A percentile compares a stretch with the other conserved stretches of the same genome.
Conservation (phyloP, 2,113 vertebrate genomes). For the Euleptes europaea region DNA sequence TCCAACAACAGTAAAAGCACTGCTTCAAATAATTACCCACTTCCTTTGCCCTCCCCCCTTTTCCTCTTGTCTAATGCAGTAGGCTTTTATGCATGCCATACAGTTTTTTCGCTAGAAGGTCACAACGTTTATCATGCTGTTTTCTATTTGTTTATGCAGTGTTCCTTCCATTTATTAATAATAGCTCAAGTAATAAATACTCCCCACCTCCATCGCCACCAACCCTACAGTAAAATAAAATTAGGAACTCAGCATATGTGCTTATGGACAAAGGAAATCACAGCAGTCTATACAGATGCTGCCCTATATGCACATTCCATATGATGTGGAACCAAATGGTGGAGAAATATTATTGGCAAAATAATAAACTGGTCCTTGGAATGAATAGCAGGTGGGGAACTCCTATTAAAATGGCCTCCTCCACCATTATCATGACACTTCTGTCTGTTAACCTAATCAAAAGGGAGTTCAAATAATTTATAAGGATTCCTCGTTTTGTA, state of each 20-base stretch:
- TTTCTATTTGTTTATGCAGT: slow-evolving; percentile 59
- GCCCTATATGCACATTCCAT: slow-evolving; percentile 11
- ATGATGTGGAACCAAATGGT: slow-evolving; percentile 3
- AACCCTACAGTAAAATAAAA: slow-evolving; percentile 52
- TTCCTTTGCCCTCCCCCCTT: slow-evolving; percentile 70
- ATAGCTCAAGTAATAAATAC: slow-evolving; percentile 55
- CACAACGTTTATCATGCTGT: slow-evolving; percentile 61
- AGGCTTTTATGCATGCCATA: slow-evolving; percentile 64
- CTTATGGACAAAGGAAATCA: slow-evolving; percentile 39
- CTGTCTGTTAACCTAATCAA: slow-evolving; percentile 23
- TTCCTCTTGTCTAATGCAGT: slow-evolving; percentile 64
- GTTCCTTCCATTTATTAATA: slow-evolving; percentile 33
- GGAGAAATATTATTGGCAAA: background rate
- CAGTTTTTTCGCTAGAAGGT: slow-evolving; percentile 60
- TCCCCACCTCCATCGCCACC: background rate
- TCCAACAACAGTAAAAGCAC: slow-evolving; percentile 78
- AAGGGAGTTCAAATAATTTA: slow-evolving; percentile 28
- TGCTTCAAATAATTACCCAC: slow-evolving; percentile 85
- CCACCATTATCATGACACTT: slow-evolving; percentile 22
- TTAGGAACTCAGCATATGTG: slow-evolving; percentile 31
- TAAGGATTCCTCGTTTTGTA: slow-evolving; percentile 24
- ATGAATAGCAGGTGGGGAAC: slow-evolving; percentile 38
- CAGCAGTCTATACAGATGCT: slow-evolving; percentile 47
- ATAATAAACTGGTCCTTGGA: slow-evolving; percentile 26
- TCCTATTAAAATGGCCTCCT: slow-evolving; percentile 35